These are phyloP conservation scores for Onychorhynchus coronatus DNA, from an alignment of 2,113 vertebrate species.

Conservation along the genomic window DNA sequence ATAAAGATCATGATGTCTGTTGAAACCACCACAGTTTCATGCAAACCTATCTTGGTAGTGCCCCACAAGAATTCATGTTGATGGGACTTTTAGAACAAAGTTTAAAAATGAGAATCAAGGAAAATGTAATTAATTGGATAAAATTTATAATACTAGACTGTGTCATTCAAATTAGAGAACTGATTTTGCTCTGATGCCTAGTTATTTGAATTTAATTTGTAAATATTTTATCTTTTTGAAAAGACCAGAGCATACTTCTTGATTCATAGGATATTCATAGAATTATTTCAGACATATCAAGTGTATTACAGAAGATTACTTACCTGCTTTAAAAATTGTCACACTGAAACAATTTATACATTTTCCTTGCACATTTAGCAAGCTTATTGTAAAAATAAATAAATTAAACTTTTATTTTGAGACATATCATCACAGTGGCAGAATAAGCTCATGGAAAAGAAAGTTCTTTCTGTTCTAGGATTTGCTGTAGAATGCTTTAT, in stretches of 20 bases:
- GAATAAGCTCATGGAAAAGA: not conserved
- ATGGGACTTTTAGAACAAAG: not conserved
- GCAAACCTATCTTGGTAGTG: not conserved
- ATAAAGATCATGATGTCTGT: not conserved
- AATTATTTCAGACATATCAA: not conserved
- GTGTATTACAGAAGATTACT: not conserved
- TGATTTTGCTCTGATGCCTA: not conserved
- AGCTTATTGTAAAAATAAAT: not conserved
- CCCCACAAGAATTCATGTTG: not conserved
- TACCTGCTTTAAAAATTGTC: not conserved
- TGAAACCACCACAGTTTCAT: not conserved
- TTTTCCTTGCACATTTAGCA: not conserved
- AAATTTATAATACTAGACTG: not conserved
- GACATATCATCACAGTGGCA: not conserved
- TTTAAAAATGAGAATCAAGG: not conserved
- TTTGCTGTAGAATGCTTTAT: not conserved
- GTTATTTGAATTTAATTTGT: not conserved
- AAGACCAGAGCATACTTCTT: not conserved
- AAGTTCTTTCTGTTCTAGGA: not conserved
- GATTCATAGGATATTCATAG: not conserved
- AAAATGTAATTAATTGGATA: not conserved
- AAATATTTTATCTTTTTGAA: not conserved
- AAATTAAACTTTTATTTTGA: not conserved
- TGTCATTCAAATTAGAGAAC: not conserved
- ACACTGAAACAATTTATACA: not conserved